Evolutionary conservation across 2,888 invertebrate species (phyloP).

Genomic region (Altica lythri): DNA sequence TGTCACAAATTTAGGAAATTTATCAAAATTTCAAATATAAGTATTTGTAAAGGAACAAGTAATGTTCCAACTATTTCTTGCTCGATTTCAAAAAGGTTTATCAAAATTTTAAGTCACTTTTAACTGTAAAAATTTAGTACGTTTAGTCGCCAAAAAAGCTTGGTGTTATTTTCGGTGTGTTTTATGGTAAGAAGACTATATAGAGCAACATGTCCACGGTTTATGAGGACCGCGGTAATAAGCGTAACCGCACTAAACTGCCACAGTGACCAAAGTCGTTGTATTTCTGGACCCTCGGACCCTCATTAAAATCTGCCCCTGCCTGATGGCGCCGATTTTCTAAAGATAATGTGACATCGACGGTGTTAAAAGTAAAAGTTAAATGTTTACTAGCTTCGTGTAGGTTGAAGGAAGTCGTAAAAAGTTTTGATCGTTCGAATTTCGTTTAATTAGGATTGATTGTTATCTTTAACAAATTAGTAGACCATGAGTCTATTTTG

Average conservation of each 20-base stretch:
- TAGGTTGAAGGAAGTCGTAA: slow-evolving; percentile 10
- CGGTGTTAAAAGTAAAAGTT: background rate
- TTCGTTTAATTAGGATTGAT: slow-evolving; percentile 8
- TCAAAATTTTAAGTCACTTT: too few relatives aligned
- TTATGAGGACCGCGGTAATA: slow-evolving; percentile 51
- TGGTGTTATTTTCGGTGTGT: too few relatives aligned
- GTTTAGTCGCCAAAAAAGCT: too few relatives aligned
- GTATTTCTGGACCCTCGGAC: slow-evolving; percentile 45
- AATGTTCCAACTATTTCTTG: too few relatives aligned
- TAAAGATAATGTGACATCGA: slow-evolving; percentile 18
- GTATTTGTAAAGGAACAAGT: too few relatives aligned
- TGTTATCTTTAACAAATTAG: too few relatives aligned
- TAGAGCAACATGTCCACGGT: slow-evolving; percentile 44
- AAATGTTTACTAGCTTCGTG: slow-evolving; percentile 5
- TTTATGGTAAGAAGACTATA: too few relatives aligned
- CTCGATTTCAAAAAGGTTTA: too few relatives aligned
- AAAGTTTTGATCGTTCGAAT: slow-evolving; percentile 5
- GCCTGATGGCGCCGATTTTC: slow-evolving; percentile 45
- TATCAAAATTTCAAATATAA: too few relatives aligned
- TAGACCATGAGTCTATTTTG: too few relatives aligned
- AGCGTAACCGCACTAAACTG: slow-evolving; percentile 51
- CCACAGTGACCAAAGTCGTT: slow-evolving; percentile 31
- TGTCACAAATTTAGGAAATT: too few relatives aligned
- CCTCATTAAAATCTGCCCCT: slow-evolving; percentile 44
- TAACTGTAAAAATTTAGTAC: too few relatives aligned